Conservation (phyloP, 2,888 invertebrate species). For the Eristalinus sepulchralis region DNA sequence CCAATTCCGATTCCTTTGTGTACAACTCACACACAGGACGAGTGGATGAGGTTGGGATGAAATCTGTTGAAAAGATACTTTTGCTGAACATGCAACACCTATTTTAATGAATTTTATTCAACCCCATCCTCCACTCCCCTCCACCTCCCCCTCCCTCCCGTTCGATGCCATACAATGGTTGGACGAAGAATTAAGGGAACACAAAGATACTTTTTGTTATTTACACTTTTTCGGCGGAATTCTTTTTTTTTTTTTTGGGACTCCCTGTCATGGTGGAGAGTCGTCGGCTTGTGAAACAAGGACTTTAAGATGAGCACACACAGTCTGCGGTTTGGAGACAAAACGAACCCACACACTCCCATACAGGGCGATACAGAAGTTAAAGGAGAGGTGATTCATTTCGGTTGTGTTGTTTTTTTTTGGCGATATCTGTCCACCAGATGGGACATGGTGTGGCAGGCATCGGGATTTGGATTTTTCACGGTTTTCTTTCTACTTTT, state of each 20-base stretch:
- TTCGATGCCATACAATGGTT: not conserved
- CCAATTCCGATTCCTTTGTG: slow-evolving; percentile 58
- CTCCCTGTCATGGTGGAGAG: not conserved
- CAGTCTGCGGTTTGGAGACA: slow-evolving; percentile 50
- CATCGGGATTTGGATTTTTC: slow-evolving; percentile 50
- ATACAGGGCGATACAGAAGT: slow-evolving; percentile 29
- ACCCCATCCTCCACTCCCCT: not conserved
- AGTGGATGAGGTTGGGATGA: not conserved
- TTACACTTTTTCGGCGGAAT: slow-evolving; percentile 23
- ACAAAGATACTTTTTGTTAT: slow-evolving; percentile 54
- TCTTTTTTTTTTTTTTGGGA: slow-evolving; percentile 1
- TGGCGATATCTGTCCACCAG: slow-evolving; percentile 64
- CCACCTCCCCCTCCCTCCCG: not conserved
- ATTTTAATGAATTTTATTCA: slow-evolving; percentile 65
- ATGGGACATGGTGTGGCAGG: slow-evolving; percentile 40
- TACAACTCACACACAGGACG: slow-evolving; percentile 9
- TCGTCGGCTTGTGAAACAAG: slow-evolving; percentile 49
- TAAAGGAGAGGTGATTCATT: slow-evolving; percentile 59
- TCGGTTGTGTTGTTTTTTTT: slow-evolving; percentile 12
- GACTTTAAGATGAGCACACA: slow-evolving; percentile 52
- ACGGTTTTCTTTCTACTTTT: slow-evolving; percentile 40
- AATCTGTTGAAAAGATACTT: slow-evolving; percentile 38
- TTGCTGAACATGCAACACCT: slow-evolving; percentile 65
- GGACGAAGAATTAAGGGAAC: slow-evolving; percentile 29
- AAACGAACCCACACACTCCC: too few species aligned